Percentiles rank a stretch among this genome's conserved stretches.
These are phyloP conservation scores for Dendrolimus pini DNA, from an alignment of 2,888 invertebrate genomes.

Conservation along the genomic window DNA sequence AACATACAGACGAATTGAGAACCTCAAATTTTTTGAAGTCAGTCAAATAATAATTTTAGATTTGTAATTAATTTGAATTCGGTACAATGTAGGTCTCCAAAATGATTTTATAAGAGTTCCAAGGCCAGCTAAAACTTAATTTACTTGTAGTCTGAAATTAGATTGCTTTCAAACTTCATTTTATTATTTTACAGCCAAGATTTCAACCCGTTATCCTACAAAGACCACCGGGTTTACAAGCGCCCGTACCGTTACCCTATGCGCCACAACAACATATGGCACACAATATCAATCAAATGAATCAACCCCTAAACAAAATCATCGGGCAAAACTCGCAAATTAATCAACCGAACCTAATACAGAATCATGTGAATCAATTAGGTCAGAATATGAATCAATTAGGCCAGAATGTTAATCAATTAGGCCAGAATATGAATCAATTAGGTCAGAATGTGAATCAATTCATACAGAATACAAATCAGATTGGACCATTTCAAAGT, in stretches of 20 bases:
- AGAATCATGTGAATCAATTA: conserved; percentile 28
- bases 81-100: too few relatives aligned
- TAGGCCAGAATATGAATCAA: conserved; percentile 27
- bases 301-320: conserved; percentile 24
- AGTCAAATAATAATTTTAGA: too few relatives aligned
- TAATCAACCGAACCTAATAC: conserved; percentile 20
- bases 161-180: neutral
- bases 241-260: conserved; percentile 57
- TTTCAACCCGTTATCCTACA: conserved; percentile 65
- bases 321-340: conserved; percentile 19
- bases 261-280: conserved; percentile 51
- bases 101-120: too few relatives aligned
- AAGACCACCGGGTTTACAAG: conserved; percentile 60
- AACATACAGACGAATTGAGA: too few relatives aligned
- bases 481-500: conserved; percentile 28
- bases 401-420: conserved; percentile 22
- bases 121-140: too few relatives aligned
- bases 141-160: too few relatives aligned
- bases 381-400: conserved; percentile 30
- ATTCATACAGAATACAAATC: conserved; percentile 23
- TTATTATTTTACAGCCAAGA: conserved; percentile 45
- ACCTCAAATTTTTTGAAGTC: too few relatives aligned
- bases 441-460: conserved; percentile 29
- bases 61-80: too few relatives aligned
- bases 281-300: conserved; percentile 41